Evolutionary conservation across 2,888 invertebrate species (phyloP), one percentile per base, ranked within the genome.

Genomic region (Dasysyrphus tricinctus): DNA sequence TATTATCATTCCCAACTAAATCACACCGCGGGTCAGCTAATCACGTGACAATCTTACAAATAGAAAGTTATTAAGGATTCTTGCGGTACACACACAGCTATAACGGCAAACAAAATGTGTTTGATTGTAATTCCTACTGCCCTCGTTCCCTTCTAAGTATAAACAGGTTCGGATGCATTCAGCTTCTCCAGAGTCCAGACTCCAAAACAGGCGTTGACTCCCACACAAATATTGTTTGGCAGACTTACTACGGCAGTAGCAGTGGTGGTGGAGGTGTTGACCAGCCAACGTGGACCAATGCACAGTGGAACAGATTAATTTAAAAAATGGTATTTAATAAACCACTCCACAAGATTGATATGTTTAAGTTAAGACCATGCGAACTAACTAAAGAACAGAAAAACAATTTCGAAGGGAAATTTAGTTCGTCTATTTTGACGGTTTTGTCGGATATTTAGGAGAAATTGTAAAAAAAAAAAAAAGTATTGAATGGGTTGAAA

Each of bases 11-110:
- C 74, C 54, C 77, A 70, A 85, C 85, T 85, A 85, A 85, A 81
- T 85, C 81, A 85, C 85, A 73, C 85, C 57, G 85, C 77, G 49
- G 80, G 85, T 80, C 80, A 77, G 80, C 69, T 85, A 85, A 85
- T 85, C 85, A 85, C 85, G 73, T 81, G 85, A 85, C 85, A 81
- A 85, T 81, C 85, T 85, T 85, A 81, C 80, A 85, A 85, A 85
- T 85, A 85, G 85, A 85, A 85, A 85, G 85, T 81, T 85, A 85
- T 85, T 85, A 81, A 85, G 69, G 73, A 85, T 81, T 77, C 76
- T 80, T 84, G 80, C 80, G 69, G 77, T 80, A 16, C 29, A 73
- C 59, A n/a, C n/a, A 80, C 56, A 65, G 73, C 54, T 24, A 24
- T 54, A 85, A 78, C 80, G 85, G 81, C 61, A 39, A 81, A 70